Evolutionary conservation across 2,113 vertebrate species (phyloP).

Genomic region (Speoplatyrhinus poulsoni): DNA sequence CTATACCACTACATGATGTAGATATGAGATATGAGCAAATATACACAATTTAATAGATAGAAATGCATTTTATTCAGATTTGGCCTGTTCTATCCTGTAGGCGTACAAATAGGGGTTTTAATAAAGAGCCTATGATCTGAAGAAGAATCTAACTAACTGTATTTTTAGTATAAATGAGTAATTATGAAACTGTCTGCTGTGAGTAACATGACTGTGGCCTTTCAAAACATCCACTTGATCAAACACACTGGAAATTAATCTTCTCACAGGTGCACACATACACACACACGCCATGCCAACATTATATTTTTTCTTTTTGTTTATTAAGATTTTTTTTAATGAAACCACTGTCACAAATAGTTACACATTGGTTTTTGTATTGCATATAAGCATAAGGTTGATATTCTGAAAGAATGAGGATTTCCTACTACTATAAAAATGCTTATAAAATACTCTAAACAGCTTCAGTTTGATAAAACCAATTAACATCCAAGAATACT

Average conservation of each 20-base stretch:
- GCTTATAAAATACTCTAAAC: not conserved
- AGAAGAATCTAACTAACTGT: not conserved
- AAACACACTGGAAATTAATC: not conserved
- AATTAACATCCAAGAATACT: too few species aligned
- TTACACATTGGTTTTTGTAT: too few species aligned
- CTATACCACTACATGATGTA: conserved; percentile 19
- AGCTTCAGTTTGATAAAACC: too few species aligned
- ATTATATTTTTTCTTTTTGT: too few species aligned
- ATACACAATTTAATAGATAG: not conserved
- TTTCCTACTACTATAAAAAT: not conserved
- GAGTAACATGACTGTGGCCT: conserved; percentile 12
- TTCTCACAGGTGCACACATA: not conserved
- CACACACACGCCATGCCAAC: not conserved
- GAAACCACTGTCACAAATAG: not conserved
- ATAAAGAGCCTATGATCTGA: not conserved
- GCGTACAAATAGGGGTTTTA: not conserved
- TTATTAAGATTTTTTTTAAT: too few species aligned
- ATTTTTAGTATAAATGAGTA: conserved; percentile 19
- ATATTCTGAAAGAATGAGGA: not conserved
- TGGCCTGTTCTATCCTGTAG: too few species aligned
- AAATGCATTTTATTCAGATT: not conserved
- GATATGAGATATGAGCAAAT: not conserved
- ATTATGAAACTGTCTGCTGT: conserved; percentile 28
- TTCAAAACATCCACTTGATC: conserved; percentile 10
- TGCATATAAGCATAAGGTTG: too few species aligned